Percentiles rank a stretch among this genome's conserved stretches.
phyloP scores from a whole-genome alignment of 2,113 vertebrate genomes.

The Daphoenositta chrysoptera region DNA sequence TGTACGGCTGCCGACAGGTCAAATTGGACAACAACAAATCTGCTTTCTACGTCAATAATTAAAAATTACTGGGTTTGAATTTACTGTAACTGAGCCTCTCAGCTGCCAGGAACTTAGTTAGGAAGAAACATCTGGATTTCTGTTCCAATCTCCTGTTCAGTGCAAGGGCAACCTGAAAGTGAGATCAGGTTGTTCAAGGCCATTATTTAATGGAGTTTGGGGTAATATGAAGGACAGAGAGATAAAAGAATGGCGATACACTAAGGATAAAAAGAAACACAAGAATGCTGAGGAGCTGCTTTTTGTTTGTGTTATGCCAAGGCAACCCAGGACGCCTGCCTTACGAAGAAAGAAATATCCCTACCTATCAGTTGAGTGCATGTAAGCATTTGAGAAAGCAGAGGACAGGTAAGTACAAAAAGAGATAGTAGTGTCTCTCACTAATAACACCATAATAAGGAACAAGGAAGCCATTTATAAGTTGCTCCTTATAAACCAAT shows the following conservation, averaged over 20 bases:
- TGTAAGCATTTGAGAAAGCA: neutral
- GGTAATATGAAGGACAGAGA: neutral
- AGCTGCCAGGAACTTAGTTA: neutral
- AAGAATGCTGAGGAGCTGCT: neutral
- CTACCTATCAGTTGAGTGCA: neutral
- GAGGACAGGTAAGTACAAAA: neutral
- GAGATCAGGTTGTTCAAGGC: neutral
- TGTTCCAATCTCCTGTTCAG: neutral
- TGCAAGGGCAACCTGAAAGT: neutral
- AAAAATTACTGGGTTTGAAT: neutral
- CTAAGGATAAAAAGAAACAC: neutral
- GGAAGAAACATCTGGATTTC: neutral
- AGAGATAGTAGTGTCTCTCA: fast-evolving
- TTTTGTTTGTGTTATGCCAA: neutral
- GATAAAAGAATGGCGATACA: neutral
- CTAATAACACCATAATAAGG: neutral
- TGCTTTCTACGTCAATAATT: neutral
- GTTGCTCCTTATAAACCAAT: no score
- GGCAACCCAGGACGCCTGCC: neutral
- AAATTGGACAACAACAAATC: neutral
- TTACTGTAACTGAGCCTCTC: neutral
- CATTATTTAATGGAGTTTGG: neutral
- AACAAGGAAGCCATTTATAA: neutral
- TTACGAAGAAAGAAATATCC: neutral
- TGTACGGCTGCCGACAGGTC: neutral